These are phyloP conservation scores for Falco naumanni DNA, from an alignment of 2,797 vertebrate genomes.

Conservation along the genomic window DNA sequence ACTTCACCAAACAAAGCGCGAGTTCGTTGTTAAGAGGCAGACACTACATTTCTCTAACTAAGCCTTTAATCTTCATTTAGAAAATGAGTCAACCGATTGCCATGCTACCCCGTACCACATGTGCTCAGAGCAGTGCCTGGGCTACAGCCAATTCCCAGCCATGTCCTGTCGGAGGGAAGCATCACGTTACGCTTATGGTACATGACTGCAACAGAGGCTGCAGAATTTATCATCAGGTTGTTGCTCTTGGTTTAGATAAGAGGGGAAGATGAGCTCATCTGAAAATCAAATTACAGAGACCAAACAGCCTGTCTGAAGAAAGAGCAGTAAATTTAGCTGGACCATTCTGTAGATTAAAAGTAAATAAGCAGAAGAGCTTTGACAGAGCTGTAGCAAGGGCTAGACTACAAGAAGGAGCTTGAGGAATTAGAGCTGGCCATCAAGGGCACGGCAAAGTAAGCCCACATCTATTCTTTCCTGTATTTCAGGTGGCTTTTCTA, in stretches of 20 bases:
- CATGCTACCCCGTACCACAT: neutral
- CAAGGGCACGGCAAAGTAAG: neutral
- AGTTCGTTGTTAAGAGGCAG: neutral
- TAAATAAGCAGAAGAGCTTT: constrained; percentile 17
- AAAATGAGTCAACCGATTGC: constrained; percentile 2
- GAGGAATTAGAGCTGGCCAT: neutral
- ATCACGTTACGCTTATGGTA: neutral
- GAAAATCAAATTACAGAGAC: constrained; percentile 63
- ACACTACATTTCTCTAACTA: neutral
- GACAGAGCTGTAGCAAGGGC: neutral
- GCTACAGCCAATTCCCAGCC: constrained; percentile 5
- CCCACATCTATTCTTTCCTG: neutral
- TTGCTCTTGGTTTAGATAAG: constrained; percentile 45
- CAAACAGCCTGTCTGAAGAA: constrained; percentile 26
- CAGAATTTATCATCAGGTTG: constrained; percentile 48
- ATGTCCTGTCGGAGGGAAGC: neutral
- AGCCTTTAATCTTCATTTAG: constrained; percentile 51
- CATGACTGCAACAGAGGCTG: constrained; percentile 5
- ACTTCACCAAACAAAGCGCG: neutral
- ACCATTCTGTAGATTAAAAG: neutral
- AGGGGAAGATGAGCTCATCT: constrained; percentile 65
- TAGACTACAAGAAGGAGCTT: neutral
- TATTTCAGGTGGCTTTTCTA: neutral
- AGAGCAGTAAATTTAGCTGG: constrained; percentile 31
- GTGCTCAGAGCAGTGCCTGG: neutral